A percentile compares a stretch with the other conserved stretches of the same genome.
These are phyloP conservation scores for Psephotus haematonotus DNA, from an alignment of 2,113 vertebrate genomes.

Conservation along the genomic window DNA sequence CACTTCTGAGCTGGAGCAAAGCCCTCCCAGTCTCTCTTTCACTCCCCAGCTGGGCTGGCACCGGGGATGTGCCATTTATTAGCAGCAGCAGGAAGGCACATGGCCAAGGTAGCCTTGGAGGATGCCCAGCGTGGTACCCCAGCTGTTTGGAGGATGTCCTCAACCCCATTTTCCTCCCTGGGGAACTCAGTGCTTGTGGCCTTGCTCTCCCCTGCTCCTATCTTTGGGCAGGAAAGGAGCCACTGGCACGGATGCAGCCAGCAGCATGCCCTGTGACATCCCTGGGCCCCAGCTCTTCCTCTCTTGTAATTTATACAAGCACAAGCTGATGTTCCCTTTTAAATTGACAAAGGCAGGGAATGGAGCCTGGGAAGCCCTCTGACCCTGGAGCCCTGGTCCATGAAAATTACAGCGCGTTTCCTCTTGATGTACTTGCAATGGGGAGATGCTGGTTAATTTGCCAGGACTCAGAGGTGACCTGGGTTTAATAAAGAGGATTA, in stretches of 20 bases:
- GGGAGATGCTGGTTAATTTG: slow-evolving; percentile 81
- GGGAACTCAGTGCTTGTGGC: accelerated
- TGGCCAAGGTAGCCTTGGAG: slow-evolving; percentile 36
- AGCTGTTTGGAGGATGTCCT: not conserved
- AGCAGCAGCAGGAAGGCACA: not conserved
- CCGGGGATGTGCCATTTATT: not conserved
- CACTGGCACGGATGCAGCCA: not conserved
- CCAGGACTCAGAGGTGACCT: slow-evolving; percentile 80
- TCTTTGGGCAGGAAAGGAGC: not conserved
- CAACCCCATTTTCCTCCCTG: too few species aligned
- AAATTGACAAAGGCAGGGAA: slow-evolving; percentile 77
- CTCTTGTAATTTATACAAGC: slow-evolving; percentile 66
- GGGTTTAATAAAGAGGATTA: slow-evolving; percentile 86
- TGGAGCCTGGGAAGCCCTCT: slow-evolving; percentile 67
- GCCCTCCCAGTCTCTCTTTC: slow-evolving; percentile 21
- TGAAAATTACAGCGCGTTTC: slow-evolving; percentile 70
- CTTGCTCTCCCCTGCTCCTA: not conserved
- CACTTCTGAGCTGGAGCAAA: slow-evolving; percentile 57
- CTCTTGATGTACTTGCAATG: slow-evolving; percentile 76
- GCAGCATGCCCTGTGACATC: not conserved
- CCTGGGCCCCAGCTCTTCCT: not conserved
- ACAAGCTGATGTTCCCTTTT: slow-evolving; percentile 71
- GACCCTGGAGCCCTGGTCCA: slow-evolving; percentile 68
- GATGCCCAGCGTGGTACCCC: not conserved
- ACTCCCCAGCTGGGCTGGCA: slow-evolving; percentile 58